Base-by-base conservation (phyloP, 2,113 vertebrate species). In the Lepus timidus region DNA sequence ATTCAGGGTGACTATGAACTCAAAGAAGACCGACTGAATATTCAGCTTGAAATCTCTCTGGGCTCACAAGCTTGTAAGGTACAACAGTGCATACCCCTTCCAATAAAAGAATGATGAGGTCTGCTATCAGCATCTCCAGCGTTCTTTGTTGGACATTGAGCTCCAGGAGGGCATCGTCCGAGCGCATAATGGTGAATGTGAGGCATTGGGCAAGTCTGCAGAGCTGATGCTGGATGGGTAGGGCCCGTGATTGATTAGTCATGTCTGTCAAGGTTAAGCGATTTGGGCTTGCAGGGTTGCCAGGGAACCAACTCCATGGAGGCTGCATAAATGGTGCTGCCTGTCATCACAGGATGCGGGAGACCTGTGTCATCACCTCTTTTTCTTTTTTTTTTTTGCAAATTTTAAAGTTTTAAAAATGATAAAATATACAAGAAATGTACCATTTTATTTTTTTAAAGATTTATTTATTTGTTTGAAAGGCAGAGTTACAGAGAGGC, bases 91-190 rank as follows among this genome's bases (percentile, higher is more conserved):
- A 90, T 95, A 78, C 20, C 95, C 31, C 85, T 97, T 93, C 97
- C 97, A 96, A 85, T 97, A 97, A 97, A 97, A 25, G 90, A 97
- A 29, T 96, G 67, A 96, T 6, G 76, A 81, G 90, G 94, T 97
- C 96, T 96, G 92, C 55, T 44, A n/a, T 22, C 64, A 10, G 36
- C 65, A 75, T 93, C 25, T 55, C 44, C 4, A 0, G 22, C 29
- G 61, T 12, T 76, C n/a, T 95, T 27, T 44, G 12, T 58, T 67
- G 80, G 81, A 85, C 23, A 2, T 33, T 7, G 44, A 22, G 12
- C 74, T 83, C 55, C 62, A 29, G 55, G 64, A 92, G 22, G 39
- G 74, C 81, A 36, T 10, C 6, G 52, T 82, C 31, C 55, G 86
- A 89, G 16, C 8, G 29, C 12, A 65, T 5, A 22, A 61, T 25